Percentiles rank a stretch among this genome's conserved stretches.
Evolutionary conservation across 2,888 invertebrate species (phyloP).

Genomic region (Branchipolynoe longqiensis): DNA sequence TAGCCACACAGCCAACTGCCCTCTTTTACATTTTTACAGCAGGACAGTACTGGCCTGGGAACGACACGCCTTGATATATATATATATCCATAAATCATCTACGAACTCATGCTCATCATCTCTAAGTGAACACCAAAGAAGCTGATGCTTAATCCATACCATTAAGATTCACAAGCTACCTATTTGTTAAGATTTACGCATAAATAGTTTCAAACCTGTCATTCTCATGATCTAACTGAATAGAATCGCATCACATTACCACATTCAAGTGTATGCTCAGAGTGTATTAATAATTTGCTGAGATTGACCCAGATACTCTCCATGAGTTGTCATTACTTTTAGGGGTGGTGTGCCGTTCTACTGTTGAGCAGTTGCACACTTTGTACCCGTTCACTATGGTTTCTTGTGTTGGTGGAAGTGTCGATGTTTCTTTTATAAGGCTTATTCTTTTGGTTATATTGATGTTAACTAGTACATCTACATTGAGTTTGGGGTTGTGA

Average conservation of each 20-base stretch:
- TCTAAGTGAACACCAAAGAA: conserved; percentile 28
- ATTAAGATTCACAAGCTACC: not conserved
- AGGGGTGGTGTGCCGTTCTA: too few relatives aligned
- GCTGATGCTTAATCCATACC: conserved; percentile 19
- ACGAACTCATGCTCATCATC: conserved; percentile 22
- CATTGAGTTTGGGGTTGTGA: too few relatives aligned
- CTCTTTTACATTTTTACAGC: not conserved
- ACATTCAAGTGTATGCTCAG: not conserved
- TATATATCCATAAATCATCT: conserved; percentile 22
- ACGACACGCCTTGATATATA: too few relatives aligned
- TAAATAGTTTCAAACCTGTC: not conserved
- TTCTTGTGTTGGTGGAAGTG: too few relatives aligned
- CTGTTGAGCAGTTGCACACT: too few relatives aligned
- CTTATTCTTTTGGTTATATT: too few relatives aligned
- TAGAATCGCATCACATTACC: not conserved
- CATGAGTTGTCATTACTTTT: not conserved
- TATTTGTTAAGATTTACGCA: not conserved
- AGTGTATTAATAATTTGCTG: not conserved
- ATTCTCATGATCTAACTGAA: not conserved
- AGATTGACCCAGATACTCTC: not conserved
- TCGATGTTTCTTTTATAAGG: too few relatives aligned
- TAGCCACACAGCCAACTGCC: not conserved
- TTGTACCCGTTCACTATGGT: too few relatives aligned
- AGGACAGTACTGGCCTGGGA: not conserved
- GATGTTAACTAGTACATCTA: too few relatives aligned